Evolutionary conservation across 1,140 invertebrate species (phyloP).

Genomic region (Arctopsyche grandis): DNA sequence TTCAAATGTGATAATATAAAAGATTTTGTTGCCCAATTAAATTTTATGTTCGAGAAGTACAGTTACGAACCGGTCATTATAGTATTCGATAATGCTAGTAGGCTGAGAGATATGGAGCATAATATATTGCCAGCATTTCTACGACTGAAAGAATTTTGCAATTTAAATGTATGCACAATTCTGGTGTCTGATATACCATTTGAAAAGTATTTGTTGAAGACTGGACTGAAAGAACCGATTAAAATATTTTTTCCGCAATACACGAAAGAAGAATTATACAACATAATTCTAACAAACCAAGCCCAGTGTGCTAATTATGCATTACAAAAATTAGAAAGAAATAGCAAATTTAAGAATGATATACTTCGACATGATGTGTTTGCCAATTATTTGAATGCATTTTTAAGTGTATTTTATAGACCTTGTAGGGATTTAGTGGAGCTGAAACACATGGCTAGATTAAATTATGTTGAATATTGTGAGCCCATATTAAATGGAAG

Average conservation of each 20-base stretch:
- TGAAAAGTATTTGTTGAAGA: slow-evolving; percentile 80
- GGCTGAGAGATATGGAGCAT: slow-evolving; percentile 76
- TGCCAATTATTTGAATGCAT: slow-evolving; percentile 80
- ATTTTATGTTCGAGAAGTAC: slow-evolving; percentile 58
- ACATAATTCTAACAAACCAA: slow-evolving; percentile 71
- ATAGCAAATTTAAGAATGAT: slow-evolving; percentile 56
- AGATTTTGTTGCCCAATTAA: slow-evolving; percentile 75
- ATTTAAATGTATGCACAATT: slow-evolving; percentile 78
- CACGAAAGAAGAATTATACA: slow-evolving; percentile 77
- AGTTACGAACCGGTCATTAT: slow-evolving; percentile 68
- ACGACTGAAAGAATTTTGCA: slow-evolving; percentile 77
- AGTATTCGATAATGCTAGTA: slow-evolving; percentile 83
- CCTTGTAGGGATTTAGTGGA: slow-evolving; percentile 85
- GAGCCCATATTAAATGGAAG: slow-evolving; percentile 75
- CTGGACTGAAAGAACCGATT: slow-evolving; percentile 78
- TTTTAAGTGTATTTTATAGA: slow-evolving; percentile 82
- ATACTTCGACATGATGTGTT: slow-evolving; percentile 73
- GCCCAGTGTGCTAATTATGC: slow-evolving; percentile 59
- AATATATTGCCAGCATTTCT: slow-evolving; percentile 78
- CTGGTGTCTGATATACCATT: slow-evolving; percentile 81
- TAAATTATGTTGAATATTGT: slow-evolving; percentile 79
- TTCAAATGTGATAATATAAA: slow-evolving; percentile 77
- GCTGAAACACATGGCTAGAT: slow-evolving; percentile 75
- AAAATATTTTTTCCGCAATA: slow-evolving; percentile 85
- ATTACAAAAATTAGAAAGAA: slow-evolving; percentile 56